Evolutionary conservation across 2,888 invertebrate species (phyloP).

Genomic region (Trisateles emortualis): DNA sequence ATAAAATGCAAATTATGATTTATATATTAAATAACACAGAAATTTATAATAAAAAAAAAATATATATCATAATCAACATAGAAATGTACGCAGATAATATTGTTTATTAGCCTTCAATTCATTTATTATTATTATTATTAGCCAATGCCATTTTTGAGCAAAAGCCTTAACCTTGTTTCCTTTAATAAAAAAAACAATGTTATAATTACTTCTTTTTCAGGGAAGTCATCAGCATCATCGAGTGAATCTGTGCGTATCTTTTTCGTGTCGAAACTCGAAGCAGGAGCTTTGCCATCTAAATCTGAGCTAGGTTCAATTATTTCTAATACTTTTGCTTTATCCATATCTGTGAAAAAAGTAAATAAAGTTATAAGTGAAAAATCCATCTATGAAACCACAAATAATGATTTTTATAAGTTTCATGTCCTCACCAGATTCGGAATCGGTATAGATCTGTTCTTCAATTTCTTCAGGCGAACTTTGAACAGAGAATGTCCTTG

Average conservation of each 20-base stretch:
- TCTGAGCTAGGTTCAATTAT: constrained; percentile 84
- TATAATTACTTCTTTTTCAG: constrained; percentile 78
- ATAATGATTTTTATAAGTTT: no score
- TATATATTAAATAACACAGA: no score
- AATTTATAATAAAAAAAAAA: no score
- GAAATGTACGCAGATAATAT: no score
- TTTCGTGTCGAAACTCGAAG: constrained; percentile 78
- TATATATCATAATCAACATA: no score
- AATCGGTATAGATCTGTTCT: constrained; percentile 85
- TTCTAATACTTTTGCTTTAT: constrained; percentile 84
- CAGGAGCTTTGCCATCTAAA: constrained; percentile 68
- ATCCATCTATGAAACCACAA: no score
- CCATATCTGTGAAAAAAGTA: constrained; percentile 69
- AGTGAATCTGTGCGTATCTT: constrained; percentile 83
- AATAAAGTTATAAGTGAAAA: neutral
- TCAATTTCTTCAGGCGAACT: constrained; percentile 85
- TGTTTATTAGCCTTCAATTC: no score
- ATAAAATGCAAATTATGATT: no score
- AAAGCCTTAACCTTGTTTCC: no score
- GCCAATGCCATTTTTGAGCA: no score
- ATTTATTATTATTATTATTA: no score
- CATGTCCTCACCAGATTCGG: constrained; percentile 76
- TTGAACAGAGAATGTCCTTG: constrained; percentile 82
- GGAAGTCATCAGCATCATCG: constrained; percentile 84
- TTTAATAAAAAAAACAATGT: no score